phyloP scores from a whole-genome alignment of 2,113 vertebrate genomes.

The Semnornis frantzii region DNA sequence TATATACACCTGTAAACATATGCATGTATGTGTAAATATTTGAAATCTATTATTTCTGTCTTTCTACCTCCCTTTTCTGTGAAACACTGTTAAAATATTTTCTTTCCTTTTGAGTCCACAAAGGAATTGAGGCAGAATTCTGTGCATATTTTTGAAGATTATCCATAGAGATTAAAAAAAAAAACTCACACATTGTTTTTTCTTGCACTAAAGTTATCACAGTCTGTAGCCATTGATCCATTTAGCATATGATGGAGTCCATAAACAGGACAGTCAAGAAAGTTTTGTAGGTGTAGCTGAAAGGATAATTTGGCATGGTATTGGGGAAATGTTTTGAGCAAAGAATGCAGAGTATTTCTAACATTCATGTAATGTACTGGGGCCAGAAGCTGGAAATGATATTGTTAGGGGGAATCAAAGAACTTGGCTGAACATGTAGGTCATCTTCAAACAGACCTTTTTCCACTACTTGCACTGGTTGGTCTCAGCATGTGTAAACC shows the following conservation, averaged over 20 bases:
- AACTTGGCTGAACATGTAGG: neutral
- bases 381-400: neutral
- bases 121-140: slow-evolving; percentile 9
- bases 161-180: neutral
- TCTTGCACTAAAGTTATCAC: neutral
- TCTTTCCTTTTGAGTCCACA: slow-evolving; percentile 8
- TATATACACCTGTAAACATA: fast-evolving
- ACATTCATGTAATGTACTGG: fast-evolving
- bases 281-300: neutral
- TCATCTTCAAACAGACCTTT: neutral
- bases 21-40: neutral
- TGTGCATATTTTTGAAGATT: neutral
- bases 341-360: neutral
- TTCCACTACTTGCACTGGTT: neutral
- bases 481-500: neutral
- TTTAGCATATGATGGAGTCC: neutral
- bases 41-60: slow-evolving; percentile 13
- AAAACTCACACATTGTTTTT: neutral
- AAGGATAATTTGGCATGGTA: neutral
- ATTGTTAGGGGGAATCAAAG: neutral
- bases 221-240: neutral
- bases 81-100: neutral
- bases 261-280: neutral
- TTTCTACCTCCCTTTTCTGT: slow-evolving; percentile 23
- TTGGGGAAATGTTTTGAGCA: neutral